Conservation (phyloP, 2,797 vertebrate species). For the Sciaenops ocellatus region DNA sequence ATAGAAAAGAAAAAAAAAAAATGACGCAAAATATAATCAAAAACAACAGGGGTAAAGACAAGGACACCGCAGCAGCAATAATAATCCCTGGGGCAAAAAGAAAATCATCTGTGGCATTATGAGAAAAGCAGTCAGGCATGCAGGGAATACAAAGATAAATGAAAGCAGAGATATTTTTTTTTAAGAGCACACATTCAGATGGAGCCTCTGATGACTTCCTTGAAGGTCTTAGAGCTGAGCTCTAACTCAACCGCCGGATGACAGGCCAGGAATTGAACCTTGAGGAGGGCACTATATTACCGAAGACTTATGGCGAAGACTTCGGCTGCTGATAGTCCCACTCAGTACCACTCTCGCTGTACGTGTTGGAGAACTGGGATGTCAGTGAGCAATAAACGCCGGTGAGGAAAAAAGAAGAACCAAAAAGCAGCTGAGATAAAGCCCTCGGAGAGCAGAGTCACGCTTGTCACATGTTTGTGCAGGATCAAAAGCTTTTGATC, state of each 20-base stretch:
- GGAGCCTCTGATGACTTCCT: constrained; percentile 37
- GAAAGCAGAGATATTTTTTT: constrained; percentile 51
- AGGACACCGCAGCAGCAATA: constrained; percentile 22
- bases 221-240: constrained; percentile 50
- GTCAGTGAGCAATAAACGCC: constrained; percentile 63
- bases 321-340: constrained; percentile 45
- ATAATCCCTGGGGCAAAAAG: constrained; percentile 24
- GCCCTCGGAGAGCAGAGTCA: constrained; percentile 35
- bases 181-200: constrained; percentile 37
- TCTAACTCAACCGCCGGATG: constrained; percentile 64
- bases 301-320: not conserved
- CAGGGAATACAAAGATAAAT: constrained; percentile 53
- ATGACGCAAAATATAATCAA: constrained; percentile 32
- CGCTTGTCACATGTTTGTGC: constrained; percentile 44
- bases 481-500: constrained; percentile 59
- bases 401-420: constrained; percentile 16
- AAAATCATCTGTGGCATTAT: constrained; percentile 52
- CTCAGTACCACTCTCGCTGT: constrained; percentile 49
- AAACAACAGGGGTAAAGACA: constrained; percentile 42
- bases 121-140: constrained; percentile 52
- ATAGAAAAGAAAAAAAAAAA: constrained; percentile 2
- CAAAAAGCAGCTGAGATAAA: constrained; percentile 44
- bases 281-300: constrained; percentile 55
- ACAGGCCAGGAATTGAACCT: constrained; percentile 70
- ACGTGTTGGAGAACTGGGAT: constrained; percentile 64